Conservation (phyloP, 1,140 invertebrate species). For the Sitobion miscanthi region DNA sequence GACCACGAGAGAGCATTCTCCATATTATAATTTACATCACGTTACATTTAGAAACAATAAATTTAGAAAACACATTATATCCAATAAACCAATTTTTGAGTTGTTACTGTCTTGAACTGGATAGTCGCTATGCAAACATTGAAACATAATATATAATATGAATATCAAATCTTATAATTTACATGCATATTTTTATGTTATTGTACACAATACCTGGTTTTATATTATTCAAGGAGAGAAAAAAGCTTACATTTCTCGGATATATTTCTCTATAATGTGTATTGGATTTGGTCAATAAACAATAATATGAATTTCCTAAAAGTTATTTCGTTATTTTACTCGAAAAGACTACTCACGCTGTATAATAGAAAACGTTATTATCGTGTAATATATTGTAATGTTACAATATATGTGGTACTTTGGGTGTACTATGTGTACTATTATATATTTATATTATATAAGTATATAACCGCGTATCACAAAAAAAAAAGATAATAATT, state of each 20-base stretch:
- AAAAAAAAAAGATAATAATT: constrained; percentile 1
- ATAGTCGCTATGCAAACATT: neutral
- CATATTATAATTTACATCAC: too few species aligned
- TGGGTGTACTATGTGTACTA: neutral
- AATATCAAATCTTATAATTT: neutral
- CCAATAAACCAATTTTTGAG: too few species aligned
- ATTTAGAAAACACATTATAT: too few species aligned
- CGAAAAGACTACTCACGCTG: neutral
- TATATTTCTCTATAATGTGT: neutral
- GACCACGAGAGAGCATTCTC: too few species aligned
- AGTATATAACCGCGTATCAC: neutral
- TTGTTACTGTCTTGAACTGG: too few species aligned
- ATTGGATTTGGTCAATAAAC: neutral
- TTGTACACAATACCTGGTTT: neutral
- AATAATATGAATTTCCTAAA: neutral
- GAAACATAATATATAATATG: neutral
- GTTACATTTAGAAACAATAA: too few species aligned
- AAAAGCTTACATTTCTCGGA: neutral
- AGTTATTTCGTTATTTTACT: neutral
- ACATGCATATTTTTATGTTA: neutral
- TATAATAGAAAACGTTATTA: neutral
- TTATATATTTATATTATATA: neutral
- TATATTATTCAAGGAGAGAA: neutral
- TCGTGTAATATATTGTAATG: neutral
- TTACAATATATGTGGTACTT: neutral